Percentiles rank a stretch among this genome's conserved stretches.
Evolutionary conservation across 1,140 invertebrate species (phyloP).

Genomic region (Cydia strobilella): DNA sequence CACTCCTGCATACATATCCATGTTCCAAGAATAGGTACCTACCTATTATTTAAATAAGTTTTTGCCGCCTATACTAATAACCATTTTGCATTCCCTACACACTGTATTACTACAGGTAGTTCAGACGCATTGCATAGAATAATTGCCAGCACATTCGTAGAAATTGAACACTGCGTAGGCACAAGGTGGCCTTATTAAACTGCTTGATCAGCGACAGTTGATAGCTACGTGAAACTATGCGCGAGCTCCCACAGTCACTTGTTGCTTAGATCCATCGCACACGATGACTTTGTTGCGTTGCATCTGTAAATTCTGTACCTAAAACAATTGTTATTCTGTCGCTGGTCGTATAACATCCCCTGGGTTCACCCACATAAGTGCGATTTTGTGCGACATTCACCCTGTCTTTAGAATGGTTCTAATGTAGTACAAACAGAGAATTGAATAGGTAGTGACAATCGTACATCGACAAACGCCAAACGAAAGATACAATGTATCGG

Average conservation of each 20-base stretch:
- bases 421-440: not conserved
- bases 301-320: not conserved
- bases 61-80: too few species aligned
- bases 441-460: too few species aligned
- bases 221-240: conserved; percentile 27
- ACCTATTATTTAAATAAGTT: too few species aligned
- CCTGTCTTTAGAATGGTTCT: too few species aligned
- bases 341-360: not conserved
- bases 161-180: conserved; percentile 11
- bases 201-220: conserved; percentile 7
- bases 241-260: conserved; percentile 23
- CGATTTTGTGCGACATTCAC: too few species aligned
- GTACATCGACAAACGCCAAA: too few species aligned
- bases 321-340: not conserved
- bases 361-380: too few species aligned
- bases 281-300: not conserved
- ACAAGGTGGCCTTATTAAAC: conserved; percentile 21
- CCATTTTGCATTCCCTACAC: too few species aligned
- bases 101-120: not conserved
- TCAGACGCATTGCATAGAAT: not conserved
- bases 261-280: not conserved
- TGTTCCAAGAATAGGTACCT: too few species aligned
- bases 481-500: too few species aligned
- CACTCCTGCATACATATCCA: too few species aligned
- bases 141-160: not conserved